phyloP scores from a whole-genome alignment of 2,113 vertebrate species.

The Thamnophis sirtalis region DNA sequence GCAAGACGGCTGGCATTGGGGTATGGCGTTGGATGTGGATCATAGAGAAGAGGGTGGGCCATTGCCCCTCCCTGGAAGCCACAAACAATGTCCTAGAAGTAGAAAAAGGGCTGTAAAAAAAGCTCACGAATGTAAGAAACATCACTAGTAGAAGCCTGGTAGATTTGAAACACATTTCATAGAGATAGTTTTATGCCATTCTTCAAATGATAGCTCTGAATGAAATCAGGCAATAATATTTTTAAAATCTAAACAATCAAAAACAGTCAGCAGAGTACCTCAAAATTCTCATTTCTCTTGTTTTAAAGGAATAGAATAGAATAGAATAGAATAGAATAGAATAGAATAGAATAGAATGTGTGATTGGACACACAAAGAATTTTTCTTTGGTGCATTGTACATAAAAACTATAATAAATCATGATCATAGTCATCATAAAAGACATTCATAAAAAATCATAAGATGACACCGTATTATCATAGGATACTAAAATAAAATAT shows the following conservation, averaged over 20 bases:
- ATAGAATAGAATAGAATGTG: too few relatives aligned
- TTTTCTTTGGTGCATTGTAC: too few relatives aligned
- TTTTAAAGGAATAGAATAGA: background rate
- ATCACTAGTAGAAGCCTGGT: background rate
- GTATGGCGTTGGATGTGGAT: conserved; percentile 69
- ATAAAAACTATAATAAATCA: too few relatives aligned
- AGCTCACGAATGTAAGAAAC: background rate
- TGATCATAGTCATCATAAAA: too few relatives aligned
- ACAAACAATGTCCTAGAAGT: conserved; percentile 67
- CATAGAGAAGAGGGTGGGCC: conserved; percentile 72
- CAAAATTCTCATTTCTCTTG: background rate
- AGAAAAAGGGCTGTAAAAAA: conserved; percentile 11
- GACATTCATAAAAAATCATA: too few relatives aligned
- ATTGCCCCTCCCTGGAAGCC: conserved; percentile 72
- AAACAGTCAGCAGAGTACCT: background rate
- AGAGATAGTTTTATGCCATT: background rate
- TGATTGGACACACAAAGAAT: too few relatives aligned
- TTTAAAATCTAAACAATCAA: background rate
- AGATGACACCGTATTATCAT: too few relatives aligned
- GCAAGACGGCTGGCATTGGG: conserved; percentile 65
- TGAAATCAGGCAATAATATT: background rate
- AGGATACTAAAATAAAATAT: background rate
- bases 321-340: too few relatives aligned
- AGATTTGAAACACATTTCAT: background rate
- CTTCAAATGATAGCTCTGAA: background rate